These are phyloP conservation scores for Torymus tubicola DNA, from an alignment of 2,888 invertebrate species.

Conservation along the genomic window DNA sequence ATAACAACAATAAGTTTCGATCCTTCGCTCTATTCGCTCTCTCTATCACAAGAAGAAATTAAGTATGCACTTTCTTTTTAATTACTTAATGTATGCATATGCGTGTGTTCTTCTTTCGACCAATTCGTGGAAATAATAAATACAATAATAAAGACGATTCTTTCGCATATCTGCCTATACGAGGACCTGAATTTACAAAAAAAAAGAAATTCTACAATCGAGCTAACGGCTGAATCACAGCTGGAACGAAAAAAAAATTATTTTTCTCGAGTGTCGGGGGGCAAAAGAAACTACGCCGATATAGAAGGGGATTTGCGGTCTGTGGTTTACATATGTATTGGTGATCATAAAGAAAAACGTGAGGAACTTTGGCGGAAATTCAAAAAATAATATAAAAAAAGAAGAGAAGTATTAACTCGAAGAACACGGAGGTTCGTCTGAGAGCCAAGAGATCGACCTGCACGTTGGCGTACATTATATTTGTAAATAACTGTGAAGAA, in stretches of 20 bases:
- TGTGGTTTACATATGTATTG: conserved; percentile 1
- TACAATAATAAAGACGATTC: conserved; percentile 54
- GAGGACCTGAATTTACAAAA: conserved; percentile 58
- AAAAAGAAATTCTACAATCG: conserved; percentile 44
- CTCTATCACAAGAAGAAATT: conserved; percentile 71
- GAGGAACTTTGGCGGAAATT: conserved; percentile 48
- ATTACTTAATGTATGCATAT: conserved; percentile 48
- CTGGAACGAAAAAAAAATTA: conserved; percentile 39
- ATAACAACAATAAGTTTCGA: conserved; percentile 55
- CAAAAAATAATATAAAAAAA: conserved; percentile 53
- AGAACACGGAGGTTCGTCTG: conserved; percentile 66
- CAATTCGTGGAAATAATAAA: conserved; percentile 28
- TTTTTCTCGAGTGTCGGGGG: conserved; percentile 40
- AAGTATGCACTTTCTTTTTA: conserved; percentile 67
- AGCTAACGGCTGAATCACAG: conserved; percentile 52
- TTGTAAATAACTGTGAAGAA: conserved; percentile 69
- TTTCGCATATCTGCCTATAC: conserved; percentile 60
- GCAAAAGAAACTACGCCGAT: conserved; percentile 34
- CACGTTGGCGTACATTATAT: conserved; percentile 60
- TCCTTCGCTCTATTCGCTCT: conserved; percentile 52
- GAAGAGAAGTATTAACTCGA: conserved; percentile 49
- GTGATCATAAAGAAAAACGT: conserved; percentile 42
- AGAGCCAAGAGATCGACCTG: conserved; percentile 75
- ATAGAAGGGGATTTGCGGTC: conserved; percentile 2
- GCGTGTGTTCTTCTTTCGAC: conserved; percentile 44